phyloP scores from a whole-genome alignment of 2,888 invertebrate genomes.

The Deilephila porcellus region DNA sequence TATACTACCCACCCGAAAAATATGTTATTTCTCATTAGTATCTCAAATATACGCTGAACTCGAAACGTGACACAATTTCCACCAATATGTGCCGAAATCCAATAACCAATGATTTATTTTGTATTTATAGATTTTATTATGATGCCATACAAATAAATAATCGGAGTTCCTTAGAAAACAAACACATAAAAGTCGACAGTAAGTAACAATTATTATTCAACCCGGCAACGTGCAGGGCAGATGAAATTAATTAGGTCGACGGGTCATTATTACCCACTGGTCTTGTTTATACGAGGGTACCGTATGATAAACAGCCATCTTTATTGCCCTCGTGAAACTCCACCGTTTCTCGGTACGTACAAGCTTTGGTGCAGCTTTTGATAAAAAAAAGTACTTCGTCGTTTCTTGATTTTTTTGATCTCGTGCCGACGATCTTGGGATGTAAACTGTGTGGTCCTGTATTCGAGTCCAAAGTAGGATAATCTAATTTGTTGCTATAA shows the following conservation, averaged over 20 bases:
- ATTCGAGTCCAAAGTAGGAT: no score
- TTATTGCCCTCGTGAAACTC: constrained; percentile 19
- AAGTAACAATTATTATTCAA: constrained; percentile 40
- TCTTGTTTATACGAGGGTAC: constrained; percentile 40
- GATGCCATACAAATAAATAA: background rate
- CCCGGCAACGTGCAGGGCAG: constrained; percentile 37
- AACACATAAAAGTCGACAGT: constrained; percentile 25
- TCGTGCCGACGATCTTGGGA: background rate
- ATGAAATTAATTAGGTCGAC: constrained; percentile 46
- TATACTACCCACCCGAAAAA: no score
- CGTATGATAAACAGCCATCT: constrained; percentile 38
- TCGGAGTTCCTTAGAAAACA: constrained; percentile 20
- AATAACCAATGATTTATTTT: no score
- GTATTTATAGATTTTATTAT: no score
- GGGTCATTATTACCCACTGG: constrained; percentile 36
- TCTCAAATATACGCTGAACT: no score
- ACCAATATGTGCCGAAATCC: no score
- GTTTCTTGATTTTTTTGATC: background rate
- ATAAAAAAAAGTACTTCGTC: no score
- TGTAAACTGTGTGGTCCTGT: background rate
- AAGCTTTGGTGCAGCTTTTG: background rate
- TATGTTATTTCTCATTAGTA: no score
- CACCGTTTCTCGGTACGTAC: background rate
- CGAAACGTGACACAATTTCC: no score
- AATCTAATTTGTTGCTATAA: no score